These are phyloP conservation scores for Sinocyclocheilus anshuiensis DNA, from an alignment of 2,113 vertebrate species.

Conservation along the genomic window DNA sequence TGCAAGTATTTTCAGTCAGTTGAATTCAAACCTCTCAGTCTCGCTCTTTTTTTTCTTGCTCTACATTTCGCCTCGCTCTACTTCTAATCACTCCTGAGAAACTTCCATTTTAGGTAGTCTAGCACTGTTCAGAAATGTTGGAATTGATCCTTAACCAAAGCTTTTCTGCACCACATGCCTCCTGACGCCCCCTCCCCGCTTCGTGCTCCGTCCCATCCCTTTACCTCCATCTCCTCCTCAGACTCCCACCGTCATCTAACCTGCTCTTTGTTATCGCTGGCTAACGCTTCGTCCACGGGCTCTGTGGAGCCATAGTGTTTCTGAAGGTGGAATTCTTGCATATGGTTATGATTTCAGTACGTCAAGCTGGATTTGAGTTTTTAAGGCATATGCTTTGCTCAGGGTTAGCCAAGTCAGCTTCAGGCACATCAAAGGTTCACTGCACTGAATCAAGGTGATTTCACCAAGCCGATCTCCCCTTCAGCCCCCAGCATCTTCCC, in stretches of 20 bases:
- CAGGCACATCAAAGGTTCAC: slow-evolving; percentile 94
- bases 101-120: slow-evolving; percentile 95
- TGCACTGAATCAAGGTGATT: slow-evolving; percentile 97
- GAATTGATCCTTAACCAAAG: slow-evolving; percentile 76
- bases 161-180: slow-evolving; percentile 63
- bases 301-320: slow-evolving; percentile 82
- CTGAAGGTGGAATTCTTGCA: slow-evolving; percentile 84
- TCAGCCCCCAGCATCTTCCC: slow-evolving; percentile 50
- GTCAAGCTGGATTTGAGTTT: slow-evolving; percentile 85
- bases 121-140: slow-evolving; percentile 76
- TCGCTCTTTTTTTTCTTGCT: slow-evolving; percentile 57
- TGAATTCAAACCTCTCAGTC: slow-evolving; percentile 63
- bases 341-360: slow-evolving; percentile 98
- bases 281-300: slow-evolving; percentile 90
- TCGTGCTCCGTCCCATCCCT: slow-evolving; percentile 64
- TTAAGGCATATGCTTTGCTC: slow-evolving; percentile 82
- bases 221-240: slow-evolving; percentile 67
- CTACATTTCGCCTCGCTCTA: slow-evolving; percentile 49
- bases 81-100: slow-evolving; percentile 83
- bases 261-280: slow-evolving; percentile 97
- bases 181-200: slow-evolving; percentile 36
- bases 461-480: slow-evolving; percentile 70
- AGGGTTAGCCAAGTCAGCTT: slow-evolving; percentile 84
- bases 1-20: slow-evolving; percentile 39
- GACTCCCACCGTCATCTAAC: slow-evolving; percentile 84